Base-by-base conservation (phyloP, 1,140 invertebrate species). In the Arion vulgaris region DNA sequence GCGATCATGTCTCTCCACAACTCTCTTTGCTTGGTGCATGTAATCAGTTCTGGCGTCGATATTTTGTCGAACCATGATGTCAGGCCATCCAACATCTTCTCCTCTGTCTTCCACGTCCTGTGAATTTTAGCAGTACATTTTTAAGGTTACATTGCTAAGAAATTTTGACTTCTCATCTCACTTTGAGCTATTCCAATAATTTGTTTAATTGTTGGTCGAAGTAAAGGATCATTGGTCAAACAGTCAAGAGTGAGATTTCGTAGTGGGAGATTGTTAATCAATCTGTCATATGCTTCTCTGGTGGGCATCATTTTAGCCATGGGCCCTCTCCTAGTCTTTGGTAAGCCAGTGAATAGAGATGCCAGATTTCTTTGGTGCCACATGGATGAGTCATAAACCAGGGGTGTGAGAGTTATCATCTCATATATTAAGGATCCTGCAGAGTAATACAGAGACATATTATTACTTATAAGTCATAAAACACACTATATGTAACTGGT, bases 201-300 rank as follows among this genome's bases (percentile, higher is more conserved):
- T 19, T 83, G 75, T 9, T 85, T 45, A 36, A 86, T 68, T 41
- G 83, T 78, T 32, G 83, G 78, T 77, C 87, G 82, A n/a, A 85
- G 28, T 17, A 45, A 34, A 45, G 80, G 80, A 49, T 86, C 73
- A 9, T 57, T 39, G 26, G 69, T 62, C n/a, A 88, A 53, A 77
- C 87, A 88, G 19, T 80, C 73, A 26, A 41, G 69, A 0, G 85
- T 81, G 36, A 88, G 45, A 38, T 80, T 34, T 49, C 62, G 74
- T n/a, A 88, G 41, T n/a, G 73, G 77, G 53, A 69, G 32, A 76
- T 79, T 83, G 17, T 80, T 81, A 34, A 76, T 38, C 17, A 80
- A 26, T 68, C 45, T 45, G 32, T 86, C 81, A 26, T 77, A 57
- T 26, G 62, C 62, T 34, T 66, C 62, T 66, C 62, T 66, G 62